Evolutionary conservation across 1,140 invertebrate species (phyloP), one percentile per base, ranked within the genome.

Genomic region (Drosophila seguyi): DNA sequence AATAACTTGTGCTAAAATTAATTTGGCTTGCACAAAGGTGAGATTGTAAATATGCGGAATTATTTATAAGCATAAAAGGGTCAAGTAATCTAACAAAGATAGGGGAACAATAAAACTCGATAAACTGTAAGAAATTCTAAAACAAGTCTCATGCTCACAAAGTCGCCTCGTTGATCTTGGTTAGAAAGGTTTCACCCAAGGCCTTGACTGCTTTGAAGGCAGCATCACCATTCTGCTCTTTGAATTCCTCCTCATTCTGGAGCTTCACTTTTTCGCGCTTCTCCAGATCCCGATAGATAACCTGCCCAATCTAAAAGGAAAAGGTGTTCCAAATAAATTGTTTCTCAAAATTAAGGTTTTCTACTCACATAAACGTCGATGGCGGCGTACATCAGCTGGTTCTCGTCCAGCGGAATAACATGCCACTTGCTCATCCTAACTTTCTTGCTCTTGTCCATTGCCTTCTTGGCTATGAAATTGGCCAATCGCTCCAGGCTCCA

Each of bases 351-450:
- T 2, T 0, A n/a, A 36, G 14, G 2, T 16, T 31, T 20, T 61
- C 6, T n/a, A 93, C 94, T 90, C 88, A 95, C 95, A 93, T 95
- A 95, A 75, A 95, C 95, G 93, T 95, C 95, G n/a, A 94, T 95
- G 25, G 95, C 94, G 41, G 95, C 95, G 92, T 95, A 95, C 48
- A 88, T 87, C 78, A 94, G 92, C 79, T 95, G 95, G 13, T 93
- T 93, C 65, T 94, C 74, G 71, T 88, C 93, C 44, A 95, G 91
- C 5, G 94, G 94, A 34, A 94, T 86, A 18, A 94, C 86, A 78
- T 95, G 92, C 95, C 95, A 96, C 81, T 95, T 94, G 78, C 95
- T 95, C 81, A 92, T 94, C 79, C 95, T 93, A 4, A 95, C 94
- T 58, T 93, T 90, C 41, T 93, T 92, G 85, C 94, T 93, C 88